Base-by-base conservation (phyloP, 2,888 invertebrate genomes). In the Xestia sexstrigata region DNA sequence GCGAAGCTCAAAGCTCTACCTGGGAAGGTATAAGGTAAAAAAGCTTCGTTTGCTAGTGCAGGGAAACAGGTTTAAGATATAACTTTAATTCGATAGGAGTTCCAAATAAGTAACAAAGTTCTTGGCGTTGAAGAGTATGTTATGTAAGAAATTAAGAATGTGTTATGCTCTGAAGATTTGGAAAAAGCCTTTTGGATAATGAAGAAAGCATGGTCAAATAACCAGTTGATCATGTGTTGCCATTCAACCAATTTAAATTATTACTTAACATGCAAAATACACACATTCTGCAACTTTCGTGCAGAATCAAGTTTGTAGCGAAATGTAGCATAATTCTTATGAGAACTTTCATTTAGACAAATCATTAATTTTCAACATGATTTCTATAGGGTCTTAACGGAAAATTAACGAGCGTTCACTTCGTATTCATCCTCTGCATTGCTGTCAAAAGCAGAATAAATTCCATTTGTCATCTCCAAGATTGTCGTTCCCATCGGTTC, bases 271-370 rank as follows among this genome's bases (percentile, higher is more conserved):
- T 23, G 58, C 42, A 49, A 65, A 66, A 13, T 45, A 63, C 74
- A 26, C 63, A n/a, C 39, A 76, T 69, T 66, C 26, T 23, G 55
- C 45, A 39, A 63, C 72, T 74, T 82, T 73, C 70, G 47, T 78
- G 47, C 60, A 23, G 70, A 68, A 71, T 66, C 62, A 39, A 73
- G 39, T 68, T 74, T 20, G 7, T 26, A 9, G 15, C n/a, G 9
- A 76, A 68, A 30, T 66, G 39, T 55, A 47, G 42, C 52, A 7
- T 62, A 13, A 85, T 70, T 81, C 15, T 30, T 58, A 60, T 45
- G 15, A 70, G 17, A 72, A 81, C 83, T 85, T 85, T 83, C 80
- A 67, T 83, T 66, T 70, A 1, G 58, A 62, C 55, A 76, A 63
- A 82, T 63, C 74, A 73, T 76, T 71, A 45, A 73, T 75, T 72